Percentiles rank a stretch among this genome's conserved stretches.
These are phyloP conservation scores for Acrocephalus kingi DNA, from an alignment of 2,113 vertebrate genomes.

Conservation along the genomic window DNA sequence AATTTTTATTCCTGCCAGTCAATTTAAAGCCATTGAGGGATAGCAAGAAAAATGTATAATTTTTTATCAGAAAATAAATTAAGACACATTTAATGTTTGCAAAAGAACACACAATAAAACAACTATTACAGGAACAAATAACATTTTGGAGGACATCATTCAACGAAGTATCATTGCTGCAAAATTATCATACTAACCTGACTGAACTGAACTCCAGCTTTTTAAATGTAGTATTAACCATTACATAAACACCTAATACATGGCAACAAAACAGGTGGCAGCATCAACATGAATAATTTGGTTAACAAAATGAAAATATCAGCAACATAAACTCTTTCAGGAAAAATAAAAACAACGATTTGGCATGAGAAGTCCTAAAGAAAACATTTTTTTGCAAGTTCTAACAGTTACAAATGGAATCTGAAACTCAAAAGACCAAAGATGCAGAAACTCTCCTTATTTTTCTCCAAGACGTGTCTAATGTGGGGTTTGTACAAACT, in stretches of 20 bases:
- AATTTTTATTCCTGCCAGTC: neutral
- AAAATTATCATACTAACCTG: neutral
- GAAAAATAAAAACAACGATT: neutral
- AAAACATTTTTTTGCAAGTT: neutral
- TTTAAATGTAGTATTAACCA: neutral
- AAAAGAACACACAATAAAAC: neutral
- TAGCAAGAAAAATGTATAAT: neutral
- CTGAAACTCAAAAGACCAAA: neutral
- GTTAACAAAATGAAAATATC: neutral
- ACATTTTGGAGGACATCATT: neutral
- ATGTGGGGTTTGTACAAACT: neutral
- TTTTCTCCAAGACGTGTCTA: neutral
- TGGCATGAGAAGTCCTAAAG: neutral
- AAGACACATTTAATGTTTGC: neutral
- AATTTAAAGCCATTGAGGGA: neutral
- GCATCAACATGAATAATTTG: neutral
- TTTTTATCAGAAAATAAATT: neutral
- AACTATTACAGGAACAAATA: neutral
- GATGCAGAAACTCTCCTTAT: neutral
- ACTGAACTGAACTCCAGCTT: neutral
- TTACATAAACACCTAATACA: neutral
- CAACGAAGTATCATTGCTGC: neutral
- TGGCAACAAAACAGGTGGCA: neutral
- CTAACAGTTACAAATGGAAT: neutral
- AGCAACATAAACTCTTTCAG: neutral